phyloP scores from a whole-genome alignment of 1,140 invertebrate species.

The Papilio aristodemus region DNA sequence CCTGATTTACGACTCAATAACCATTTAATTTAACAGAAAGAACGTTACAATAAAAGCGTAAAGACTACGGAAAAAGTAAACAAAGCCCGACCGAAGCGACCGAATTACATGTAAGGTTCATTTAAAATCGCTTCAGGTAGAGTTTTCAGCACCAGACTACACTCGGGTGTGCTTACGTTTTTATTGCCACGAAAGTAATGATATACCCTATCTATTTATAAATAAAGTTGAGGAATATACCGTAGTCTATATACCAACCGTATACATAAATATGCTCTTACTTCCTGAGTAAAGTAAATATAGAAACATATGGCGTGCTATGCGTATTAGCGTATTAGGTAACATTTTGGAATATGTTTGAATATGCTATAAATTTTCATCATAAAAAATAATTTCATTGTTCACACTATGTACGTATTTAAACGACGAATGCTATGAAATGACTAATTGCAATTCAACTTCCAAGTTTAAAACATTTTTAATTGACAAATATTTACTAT shows the following conservation, averaged over 20 bases:
- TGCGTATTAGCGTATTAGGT: too few relatives aligned
- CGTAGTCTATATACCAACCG: too few relatives aligned
- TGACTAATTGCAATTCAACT: not conserved
- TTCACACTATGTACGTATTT: not conserved
- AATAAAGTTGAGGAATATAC: too few relatives aligned
- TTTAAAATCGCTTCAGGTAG: slow-evolving; percentile 23
- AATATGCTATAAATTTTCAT: not conserved
- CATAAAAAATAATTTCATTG: not conserved
- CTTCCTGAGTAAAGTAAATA: too few relatives aligned
- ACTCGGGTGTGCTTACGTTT: slow-evolving; percentile 3
- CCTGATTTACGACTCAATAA: not conserved
- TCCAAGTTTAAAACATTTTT: not conserved
- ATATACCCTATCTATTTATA: not conserved
- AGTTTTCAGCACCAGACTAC: slow-evolving; percentile 7
- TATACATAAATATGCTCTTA: too few relatives aligned
- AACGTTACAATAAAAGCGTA: slow-evolving; percentile 18
- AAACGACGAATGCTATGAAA: not conserved
- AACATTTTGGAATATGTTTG: not conserved
- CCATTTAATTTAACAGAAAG: slow-evolving; percentile 13
- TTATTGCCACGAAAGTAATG: slow-evolving; percentile 11
- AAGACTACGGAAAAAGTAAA: slow-evolving; percentile 14
- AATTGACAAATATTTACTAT: not conserved
- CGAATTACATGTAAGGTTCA: slow-evolving; percentile 15
- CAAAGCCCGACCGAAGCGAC: slow-evolving; percentile 6
- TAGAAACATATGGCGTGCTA: too few relatives aligned